Conservation (phyloP, 2,797 vertebrate genomes). For the Platyrinchus mystaceus region DNA sequence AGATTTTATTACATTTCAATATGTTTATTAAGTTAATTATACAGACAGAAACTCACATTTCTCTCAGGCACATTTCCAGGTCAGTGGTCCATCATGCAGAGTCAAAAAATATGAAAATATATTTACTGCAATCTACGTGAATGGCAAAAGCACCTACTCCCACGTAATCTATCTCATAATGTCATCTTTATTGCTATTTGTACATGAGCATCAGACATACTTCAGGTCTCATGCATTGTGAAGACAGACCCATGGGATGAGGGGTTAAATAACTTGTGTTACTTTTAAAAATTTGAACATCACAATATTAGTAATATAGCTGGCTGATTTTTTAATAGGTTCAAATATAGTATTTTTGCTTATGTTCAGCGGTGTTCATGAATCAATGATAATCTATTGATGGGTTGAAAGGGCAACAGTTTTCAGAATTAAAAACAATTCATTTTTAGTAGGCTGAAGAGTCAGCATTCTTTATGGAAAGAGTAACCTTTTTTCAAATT, state of each 20-base stretch:
- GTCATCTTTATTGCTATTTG: neutral
- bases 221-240: neutral
- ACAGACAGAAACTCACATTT: neutral
- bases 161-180: neutral
- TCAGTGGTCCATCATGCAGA: neutral
- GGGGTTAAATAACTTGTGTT: neutral
- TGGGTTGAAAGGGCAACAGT: neutral
- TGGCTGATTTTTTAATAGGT: neutral
- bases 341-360: neutral
- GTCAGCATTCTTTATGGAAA: neutral
- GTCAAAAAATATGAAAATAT: neutral
- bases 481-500: neutral
- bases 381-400: constrained; percentile 12
- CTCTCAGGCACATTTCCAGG: neutral
- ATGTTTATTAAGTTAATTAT: neutral
- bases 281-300: neutral
- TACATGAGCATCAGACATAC: neutral
- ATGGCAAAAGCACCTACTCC: neutral
- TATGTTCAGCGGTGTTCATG: neutral
- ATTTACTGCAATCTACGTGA: neutral
- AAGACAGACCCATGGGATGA: neutral
- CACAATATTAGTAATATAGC: neutral
- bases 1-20: neutral
- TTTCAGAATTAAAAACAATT: neutral
- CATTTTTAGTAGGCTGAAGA: neutral